A percentile compares a stretch with the other conserved stretches of the same genome.
Conservation (phyloP, 2,888 invertebrate species). For the Yponomeuta plumbellus region DNA sequence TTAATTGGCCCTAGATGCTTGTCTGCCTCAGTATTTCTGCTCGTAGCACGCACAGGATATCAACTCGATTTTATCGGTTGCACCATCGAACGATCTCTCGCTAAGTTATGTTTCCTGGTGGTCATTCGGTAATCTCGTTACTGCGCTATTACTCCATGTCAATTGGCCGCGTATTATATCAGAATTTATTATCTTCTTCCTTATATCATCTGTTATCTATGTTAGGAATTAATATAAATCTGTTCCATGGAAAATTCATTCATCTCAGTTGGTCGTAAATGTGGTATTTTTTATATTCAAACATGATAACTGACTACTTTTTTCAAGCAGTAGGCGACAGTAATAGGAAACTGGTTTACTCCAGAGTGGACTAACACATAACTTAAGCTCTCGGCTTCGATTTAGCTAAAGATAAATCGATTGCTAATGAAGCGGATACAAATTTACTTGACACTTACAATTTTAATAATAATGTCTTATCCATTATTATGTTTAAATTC, state of each 20-base stretch:
- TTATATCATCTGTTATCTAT: background rate
- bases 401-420: background rate
- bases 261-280: background rate
- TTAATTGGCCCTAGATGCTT: conserved; percentile 18
- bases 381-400: background rate
- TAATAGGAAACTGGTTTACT: background rate
- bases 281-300: background rate
- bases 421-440: conserved; percentile 2
- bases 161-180: conserved; percentile 7
- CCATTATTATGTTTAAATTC: background rate
- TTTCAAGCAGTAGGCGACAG: background rate
- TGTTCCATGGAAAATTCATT: background rate
- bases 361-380: conserved; percentile 1
- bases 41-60: conserved; percentile 17
- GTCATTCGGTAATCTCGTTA: conserved; percentile 5
- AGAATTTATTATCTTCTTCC: conserved; percentile 4
- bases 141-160: conserved; percentile 1
- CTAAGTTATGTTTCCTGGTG: conserved; percentile 12
- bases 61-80: conserved; percentile 13
- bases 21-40: conserved; percentile 11
- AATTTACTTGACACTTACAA: background rate
- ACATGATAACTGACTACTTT: background rate
- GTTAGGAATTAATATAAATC: background rate
- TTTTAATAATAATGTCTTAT: background rate
- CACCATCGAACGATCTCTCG: conserved; percentile 5